Conservation (phyloP, 2,797 vertebrate genomes). For the Artibeus jamaicensis region DNA sequence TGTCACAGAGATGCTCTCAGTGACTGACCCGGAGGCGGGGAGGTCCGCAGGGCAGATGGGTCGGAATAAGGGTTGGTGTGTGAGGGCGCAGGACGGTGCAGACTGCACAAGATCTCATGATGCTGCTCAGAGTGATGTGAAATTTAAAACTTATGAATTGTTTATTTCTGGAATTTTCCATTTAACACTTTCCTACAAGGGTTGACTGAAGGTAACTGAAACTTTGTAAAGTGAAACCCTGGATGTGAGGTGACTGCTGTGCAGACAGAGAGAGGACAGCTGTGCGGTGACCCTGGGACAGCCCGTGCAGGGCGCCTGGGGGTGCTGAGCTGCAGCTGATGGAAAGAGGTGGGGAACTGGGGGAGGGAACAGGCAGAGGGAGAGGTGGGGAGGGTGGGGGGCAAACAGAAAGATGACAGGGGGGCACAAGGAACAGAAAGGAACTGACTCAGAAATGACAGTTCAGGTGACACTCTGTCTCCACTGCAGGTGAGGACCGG, state of each 20-base stretch:
- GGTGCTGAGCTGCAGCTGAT: too few species aligned
- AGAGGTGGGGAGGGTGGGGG: too few species aligned
- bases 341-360: too few species aligned
- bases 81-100: accelerated
- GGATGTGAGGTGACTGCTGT: background rate
- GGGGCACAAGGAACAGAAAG: too few species aligned
- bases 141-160: background rate
- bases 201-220: background rate
- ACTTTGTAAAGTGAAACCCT: background rate
- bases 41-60: background rate
- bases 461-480: too few species aligned
- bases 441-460: too few species aligned
- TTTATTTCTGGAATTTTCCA: background rate
- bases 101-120: background rate
- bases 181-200: background rate
- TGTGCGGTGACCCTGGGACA: too few species aligned
- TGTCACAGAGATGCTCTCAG: background rate
- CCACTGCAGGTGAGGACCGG: background rate
- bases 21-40: too few species aligned
- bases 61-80: background rate
- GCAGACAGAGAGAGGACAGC: too few species aligned
- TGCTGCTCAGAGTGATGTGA: background rate
- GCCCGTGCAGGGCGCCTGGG: too few species aligned
- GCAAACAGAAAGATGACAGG: too few species aligned
- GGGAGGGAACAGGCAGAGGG: too few species aligned